phyloP scores from a whole-genome alignment of 2,797 vertebrate species.

The Lepilemur ruficaudatus region DNA sequence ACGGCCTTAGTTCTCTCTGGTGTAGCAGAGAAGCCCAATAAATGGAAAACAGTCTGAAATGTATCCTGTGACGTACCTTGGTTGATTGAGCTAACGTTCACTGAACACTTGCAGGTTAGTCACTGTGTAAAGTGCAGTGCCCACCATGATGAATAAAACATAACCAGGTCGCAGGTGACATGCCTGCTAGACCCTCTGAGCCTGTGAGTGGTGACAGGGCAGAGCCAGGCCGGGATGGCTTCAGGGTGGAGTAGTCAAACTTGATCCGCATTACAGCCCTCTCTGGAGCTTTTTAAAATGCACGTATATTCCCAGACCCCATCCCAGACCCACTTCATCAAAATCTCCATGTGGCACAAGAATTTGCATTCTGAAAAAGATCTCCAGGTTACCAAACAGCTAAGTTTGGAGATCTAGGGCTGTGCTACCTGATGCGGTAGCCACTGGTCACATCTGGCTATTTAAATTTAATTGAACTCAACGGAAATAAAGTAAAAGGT shows the following conservation, averaged over 20 bases:
- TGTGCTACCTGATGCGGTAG: background rate
- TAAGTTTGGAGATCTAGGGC: background rate
- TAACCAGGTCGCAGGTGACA: background rate
- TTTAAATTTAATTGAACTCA: constrained; percentile 11
- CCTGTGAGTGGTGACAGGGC: background rate
- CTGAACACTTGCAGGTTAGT: background rate
- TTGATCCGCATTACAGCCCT: background rate
- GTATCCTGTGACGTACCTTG: background rate
- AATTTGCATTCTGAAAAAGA: background rate
- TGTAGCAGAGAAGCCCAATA: background rate
- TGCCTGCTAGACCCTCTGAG: background rate
- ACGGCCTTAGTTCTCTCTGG: background rate
- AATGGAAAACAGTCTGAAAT: background rate
- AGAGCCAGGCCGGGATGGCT: background rate
- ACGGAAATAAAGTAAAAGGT: background rate
- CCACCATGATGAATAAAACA: background rate
- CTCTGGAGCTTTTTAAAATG: background rate
- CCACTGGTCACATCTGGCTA: background rate
- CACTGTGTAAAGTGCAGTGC: background rate
- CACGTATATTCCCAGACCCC: background rate
- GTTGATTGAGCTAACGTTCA: background rate
- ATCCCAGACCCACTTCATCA: background rate
- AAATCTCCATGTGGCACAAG: background rate
- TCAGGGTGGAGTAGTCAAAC: background rate
- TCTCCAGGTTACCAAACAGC: background rate